A percentile compares a stretch with the other conserved stretches of the same genome.
These are phyloP conservation scores for Orcinus orca DNA, from an alignment of 2,113 vertebrate species.

Conservation along the genomic window DNA sequence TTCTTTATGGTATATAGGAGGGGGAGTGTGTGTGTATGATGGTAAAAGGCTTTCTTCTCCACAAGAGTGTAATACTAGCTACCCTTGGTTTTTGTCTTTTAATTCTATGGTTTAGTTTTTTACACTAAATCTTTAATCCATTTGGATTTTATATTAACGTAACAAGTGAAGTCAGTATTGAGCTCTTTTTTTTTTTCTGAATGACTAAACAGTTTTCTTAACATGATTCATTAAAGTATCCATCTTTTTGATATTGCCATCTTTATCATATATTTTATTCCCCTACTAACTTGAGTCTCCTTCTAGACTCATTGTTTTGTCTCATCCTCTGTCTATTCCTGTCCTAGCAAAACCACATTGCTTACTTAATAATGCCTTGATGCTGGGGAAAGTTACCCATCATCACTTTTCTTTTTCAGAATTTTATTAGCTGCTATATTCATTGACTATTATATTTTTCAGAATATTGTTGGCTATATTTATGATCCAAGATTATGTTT, in stretches of 20 bases:
- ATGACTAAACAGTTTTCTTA: not conserved
- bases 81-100: not conserved
- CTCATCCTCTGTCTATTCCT: not conserved
- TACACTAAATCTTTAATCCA: not conserved
- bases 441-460: not conserved
- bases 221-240: not conserved
- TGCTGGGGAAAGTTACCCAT: not conserved
- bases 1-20: not conserved
- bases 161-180: not conserved
- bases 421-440: not conserved
- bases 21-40: not conserved
- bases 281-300: not conserved
- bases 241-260: not conserved
- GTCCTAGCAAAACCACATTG: not conserved
- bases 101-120: not conserved
- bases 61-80: not conserved
- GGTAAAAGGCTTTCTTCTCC: not conserved
- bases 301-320: not conserved
- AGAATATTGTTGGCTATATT: not conserved
- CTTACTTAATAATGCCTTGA: not conserved
- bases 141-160: not conserved
- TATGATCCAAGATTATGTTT: not conserved
- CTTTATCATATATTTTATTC: slow-evolving; percentile 4
- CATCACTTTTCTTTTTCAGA: not conserved
- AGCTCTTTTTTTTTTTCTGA: not conserved